Conservation (phyloP, 2,113 vertebrate species). For the Brevimyrus niger region DNA sequence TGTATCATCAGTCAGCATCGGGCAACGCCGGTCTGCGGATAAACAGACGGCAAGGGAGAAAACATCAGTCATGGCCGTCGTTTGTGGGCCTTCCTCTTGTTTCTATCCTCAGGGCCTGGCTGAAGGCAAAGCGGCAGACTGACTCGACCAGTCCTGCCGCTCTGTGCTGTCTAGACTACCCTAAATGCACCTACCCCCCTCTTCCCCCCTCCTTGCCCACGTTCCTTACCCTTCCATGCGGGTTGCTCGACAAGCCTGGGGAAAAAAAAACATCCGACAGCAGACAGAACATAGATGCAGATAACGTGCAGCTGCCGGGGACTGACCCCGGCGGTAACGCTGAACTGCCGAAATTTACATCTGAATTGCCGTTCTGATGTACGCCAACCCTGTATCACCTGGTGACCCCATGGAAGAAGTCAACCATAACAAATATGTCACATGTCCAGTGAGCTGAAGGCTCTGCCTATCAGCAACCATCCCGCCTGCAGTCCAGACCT, state of each 20-base stretch:
- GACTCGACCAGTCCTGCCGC: conserved; percentile 48
- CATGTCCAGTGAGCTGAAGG: not conserved
- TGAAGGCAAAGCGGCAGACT: conserved; percentile 42
- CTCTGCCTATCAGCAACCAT: not conserved
- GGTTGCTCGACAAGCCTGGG: conserved; percentile 32
- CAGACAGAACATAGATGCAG: conserved; percentile 1
- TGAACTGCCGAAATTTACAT: not conserved
- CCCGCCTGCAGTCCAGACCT: not conserved
- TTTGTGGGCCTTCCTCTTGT: conserved; percentile 46
- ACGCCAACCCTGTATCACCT: not conserved
- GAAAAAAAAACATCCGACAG: not conserved
- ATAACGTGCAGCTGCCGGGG: conserved; percentile 15
- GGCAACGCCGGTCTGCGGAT: conserved; percentile 33
- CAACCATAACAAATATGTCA: not conserved
- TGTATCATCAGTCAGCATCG: conserved; percentile 27
- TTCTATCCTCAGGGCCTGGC: conserved; percentile 44
- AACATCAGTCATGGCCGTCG: conserved; percentile 32
- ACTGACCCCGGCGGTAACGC: not conserved
- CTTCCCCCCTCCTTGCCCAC: not conserved
- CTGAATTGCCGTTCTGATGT: not conserved
- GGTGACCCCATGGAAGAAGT: not conserved
- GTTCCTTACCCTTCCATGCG: conserved; percentile 25
- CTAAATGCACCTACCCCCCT: not conserved
- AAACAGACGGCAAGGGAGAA: conserved; percentile 22
- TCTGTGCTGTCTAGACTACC: conserved; percentile 32